Evolutionary conservation across 2,113 vertebrate genomes (phyloP).

Genomic region (Lichenostomus cassidix): DNA sequence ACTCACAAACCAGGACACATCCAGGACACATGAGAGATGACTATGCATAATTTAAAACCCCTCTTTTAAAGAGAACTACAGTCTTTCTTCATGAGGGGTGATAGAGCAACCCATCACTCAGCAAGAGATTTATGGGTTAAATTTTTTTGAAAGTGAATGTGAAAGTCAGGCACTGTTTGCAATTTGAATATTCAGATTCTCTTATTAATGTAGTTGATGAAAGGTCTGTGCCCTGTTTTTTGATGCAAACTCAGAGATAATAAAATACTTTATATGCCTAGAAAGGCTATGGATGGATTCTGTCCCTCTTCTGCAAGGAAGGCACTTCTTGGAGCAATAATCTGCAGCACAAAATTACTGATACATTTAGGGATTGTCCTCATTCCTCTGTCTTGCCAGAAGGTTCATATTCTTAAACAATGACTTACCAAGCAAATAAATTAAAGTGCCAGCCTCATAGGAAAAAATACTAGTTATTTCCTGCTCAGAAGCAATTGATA

Average conservation of each 20-base stretch:
- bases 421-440: background rate
- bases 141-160: background rate
- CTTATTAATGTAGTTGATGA: background rate
- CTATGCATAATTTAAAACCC: background rate
- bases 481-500: background rate
- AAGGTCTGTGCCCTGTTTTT: background rate
- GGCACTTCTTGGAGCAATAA: background rate
- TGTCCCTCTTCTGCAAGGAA: background rate
- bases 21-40: background rate
- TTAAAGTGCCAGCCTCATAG: background rate
- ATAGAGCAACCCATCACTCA: background rate
- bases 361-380: background rate
- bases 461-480: background rate
- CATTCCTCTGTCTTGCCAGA: background rate
- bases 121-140: background rate
- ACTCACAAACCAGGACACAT: background rate
- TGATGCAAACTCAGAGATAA: background rate
- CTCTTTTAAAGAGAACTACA: background rate
- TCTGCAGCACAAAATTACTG: background rate
- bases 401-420: background rate
- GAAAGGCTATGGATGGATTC: background rate
- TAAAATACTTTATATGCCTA: background rate
- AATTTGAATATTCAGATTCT: background rate
- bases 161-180: background rate
- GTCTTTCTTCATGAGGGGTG: background rate